Evolutionary conservation across 2,888 invertebrate genomes (phyloP).

Genomic region (Rhogogaster chlorosoma): DNA sequence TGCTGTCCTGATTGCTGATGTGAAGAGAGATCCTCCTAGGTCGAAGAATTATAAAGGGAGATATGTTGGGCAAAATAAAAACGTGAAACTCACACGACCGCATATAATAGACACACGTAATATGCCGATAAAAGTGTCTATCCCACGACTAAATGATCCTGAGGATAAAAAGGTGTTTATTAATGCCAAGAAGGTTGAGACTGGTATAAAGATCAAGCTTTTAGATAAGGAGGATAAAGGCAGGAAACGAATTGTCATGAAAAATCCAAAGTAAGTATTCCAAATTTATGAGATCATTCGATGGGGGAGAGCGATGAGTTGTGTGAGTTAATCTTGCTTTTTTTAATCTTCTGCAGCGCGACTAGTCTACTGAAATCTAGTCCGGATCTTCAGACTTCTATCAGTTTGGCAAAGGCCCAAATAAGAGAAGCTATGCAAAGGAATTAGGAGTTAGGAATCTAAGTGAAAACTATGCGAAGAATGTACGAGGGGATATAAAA

Average conservation of each 20-base stretch:
- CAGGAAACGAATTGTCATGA: slow-evolving; percentile 70
- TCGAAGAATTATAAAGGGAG: slow-evolving; percentile 71
- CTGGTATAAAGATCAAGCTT: slow-evolving; percentile 69
- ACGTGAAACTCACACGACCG: slow-evolving; percentile 65
- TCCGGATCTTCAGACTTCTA: slow-evolving; percentile 66
- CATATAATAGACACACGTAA: slow-evolving; percentile 68
- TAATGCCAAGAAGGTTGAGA: slow-evolving; percentile 68
- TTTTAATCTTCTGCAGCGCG: slow-evolving; percentile 62
- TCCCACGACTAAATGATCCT: slow-evolving; percentile 33
- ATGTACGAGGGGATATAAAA: slow-evolving; percentile 51
- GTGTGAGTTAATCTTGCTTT: slow-evolving; percentile 1
- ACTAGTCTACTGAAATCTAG: slow-evolving; percentile 66
- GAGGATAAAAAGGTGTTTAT: slow-evolving; percentile 62
- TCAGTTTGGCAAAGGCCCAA: slow-evolving; percentile 65
- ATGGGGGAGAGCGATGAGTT: background rate
- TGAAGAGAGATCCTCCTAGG: slow-evolving; percentile 54
- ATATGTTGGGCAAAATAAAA: slow-evolving; percentile 57
- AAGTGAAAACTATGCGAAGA: slow-evolving; percentile 27
- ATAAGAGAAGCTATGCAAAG: slow-evolving; percentile 69
- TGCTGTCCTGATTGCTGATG: slow-evolving; percentile 54
- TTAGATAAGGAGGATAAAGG: slow-evolving; percentile 59
- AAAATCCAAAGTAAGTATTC: slow-evolving; percentile 66
- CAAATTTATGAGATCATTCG: background rate
- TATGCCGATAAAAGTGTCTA: slow-evolving; percentile 55
- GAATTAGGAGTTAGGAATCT: slow-evolving; percentile 14